Percentiles rank a stretch among this genome's conserved stretches.
These are phyloP conservation scores for Acropora tenuis DNA, from an alignment of 64 coral and sea anemone species.

Conservation along the genomic window DNA sequence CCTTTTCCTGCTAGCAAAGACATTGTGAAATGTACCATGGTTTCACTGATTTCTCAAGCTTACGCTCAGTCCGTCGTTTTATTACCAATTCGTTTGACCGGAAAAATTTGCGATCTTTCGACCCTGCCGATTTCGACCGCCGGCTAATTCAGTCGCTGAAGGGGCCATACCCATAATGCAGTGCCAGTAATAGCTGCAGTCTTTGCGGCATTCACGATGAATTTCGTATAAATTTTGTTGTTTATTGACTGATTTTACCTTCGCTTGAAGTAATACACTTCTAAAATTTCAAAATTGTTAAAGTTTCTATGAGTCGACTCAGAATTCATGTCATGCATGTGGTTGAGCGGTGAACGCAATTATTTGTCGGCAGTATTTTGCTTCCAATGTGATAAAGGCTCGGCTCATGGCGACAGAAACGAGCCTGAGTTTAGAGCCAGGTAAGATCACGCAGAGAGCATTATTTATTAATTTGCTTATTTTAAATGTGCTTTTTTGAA, in stretches of 20 bases:
- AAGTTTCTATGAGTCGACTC: neutral
- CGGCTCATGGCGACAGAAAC: constrained; percentile 15
- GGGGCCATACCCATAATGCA: constrained; percentile 7
- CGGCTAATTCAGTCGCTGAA: neutral
- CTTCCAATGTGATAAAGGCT: constrained; percentile 31
- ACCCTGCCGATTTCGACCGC: neutral
- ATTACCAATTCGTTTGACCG: neutral
- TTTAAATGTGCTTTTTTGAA: constrained; percentile 3
- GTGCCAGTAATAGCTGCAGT: neutral
- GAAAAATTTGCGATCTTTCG: neutral
- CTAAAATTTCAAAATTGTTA: neutral
- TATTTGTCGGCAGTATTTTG: constrained; percentile 8
- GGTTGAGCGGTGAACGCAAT: constrained; percentile 4
- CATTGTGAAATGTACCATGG: neutral
- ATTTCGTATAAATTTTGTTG: constrained; percentile 36
- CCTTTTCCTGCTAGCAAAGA: neutral
- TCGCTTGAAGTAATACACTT: neutral
- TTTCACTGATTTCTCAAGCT: too few relatives aligned
- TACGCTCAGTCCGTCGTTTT: too few relatives aligned
- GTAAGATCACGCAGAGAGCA: constrained; percentile 49
- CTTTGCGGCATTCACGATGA: neutral
- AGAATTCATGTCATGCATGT: constrained; percentile 24
- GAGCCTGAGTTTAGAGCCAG: constrained; percentile 50
- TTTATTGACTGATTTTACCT: constrained; percentile 35
- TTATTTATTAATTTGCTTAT: constrained; percentile 51